These are phyloP conservation scores for Timema podura DNA, from an alignment of 2,888 invertebrate species.

Conservation along the genomic window DNA sequence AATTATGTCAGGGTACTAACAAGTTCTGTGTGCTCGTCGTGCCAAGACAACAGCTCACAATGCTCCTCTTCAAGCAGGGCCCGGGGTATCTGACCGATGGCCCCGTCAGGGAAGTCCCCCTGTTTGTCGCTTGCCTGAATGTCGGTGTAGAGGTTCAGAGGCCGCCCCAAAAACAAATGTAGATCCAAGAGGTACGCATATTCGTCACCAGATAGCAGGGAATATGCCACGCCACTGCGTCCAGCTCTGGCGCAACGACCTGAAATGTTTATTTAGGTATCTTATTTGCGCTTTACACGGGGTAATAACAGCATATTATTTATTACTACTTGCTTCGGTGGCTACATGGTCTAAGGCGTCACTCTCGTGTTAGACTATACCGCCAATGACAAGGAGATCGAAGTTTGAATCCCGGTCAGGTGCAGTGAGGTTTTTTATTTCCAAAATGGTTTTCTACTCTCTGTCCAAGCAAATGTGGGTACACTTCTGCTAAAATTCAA, in stretches of 20 bases:
- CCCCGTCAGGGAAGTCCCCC: constrained; percentile 53
- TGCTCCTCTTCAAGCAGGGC: constrained; percentile 78
- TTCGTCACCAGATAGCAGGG: constrained; percentile 86
- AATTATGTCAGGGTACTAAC: constrained; percentile 49
- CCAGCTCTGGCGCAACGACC: constrained; percentile 95
- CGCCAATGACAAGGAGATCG: too few species aligned
- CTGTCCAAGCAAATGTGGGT: too few species aligned
- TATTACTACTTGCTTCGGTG: neutral
- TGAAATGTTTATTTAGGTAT: constrained; percentile 37
- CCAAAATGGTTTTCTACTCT: too few species aligned
- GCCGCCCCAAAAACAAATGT: constrained; percentile 84
- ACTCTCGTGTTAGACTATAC: too few species aligned
- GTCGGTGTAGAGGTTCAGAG: constrained; percentile 56
- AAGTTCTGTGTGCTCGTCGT: constrained; percentile 69
- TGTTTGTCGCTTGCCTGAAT: constrained; percentile 36
- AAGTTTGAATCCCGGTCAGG: too few species aligned
- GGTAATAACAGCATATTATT: too few species aligned
- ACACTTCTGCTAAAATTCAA: too few species aligned
- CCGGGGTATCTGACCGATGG: constrained; percentile 79
- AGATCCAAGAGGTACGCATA: constrained; percentile 90
- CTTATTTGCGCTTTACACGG: too few species aligned
- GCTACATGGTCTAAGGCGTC: too few species aligned
- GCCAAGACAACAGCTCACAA: constrained; percentile 68
- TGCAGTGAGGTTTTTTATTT: too few species aligned
- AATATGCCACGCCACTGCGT: constrained; percentile 85